Conservation (phyloP, 1,140 invertebrate species). For the Penaeus japonicus region DNA sequence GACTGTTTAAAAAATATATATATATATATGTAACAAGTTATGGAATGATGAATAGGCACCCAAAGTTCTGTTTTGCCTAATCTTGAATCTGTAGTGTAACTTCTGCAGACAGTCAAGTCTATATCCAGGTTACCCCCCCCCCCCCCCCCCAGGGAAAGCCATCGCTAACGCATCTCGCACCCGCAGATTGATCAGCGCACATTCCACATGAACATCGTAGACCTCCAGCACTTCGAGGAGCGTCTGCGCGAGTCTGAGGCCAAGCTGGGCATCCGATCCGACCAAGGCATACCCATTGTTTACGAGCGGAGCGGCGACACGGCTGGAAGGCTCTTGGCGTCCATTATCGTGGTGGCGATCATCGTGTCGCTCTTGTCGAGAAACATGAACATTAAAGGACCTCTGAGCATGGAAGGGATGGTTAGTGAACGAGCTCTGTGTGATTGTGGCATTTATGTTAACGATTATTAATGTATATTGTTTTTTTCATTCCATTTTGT, state of each 20-base stretch:
- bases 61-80: too few species aligned
- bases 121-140: too few species aligned
- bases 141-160: too few species aligned
- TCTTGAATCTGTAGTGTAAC: too few species aligned
- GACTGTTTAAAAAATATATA: neutral
- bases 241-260: conserved; percentile 83
- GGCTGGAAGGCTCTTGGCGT: conserved; percentile 75
- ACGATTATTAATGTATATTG: neutral
- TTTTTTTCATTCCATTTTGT: neutral
- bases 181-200: conserved; percentile 71
- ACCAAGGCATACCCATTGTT: conserved; percentile 77
- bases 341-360: conserved; percentile 73
- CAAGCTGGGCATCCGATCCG: conserved; percentile 72
- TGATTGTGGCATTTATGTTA: neutral
- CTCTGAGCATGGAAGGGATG: conserved; percentile 78
- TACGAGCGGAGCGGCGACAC: conserved; percentile 80
- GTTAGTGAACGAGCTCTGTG: conserved; percentile 74
- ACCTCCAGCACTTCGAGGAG: conserved; percentile 84
- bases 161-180: neutral
- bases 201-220: conserved; percentile 84
- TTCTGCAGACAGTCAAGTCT: too few species aligned
- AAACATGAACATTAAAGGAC: conserved; percentile 73
- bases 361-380: conserved; percentile 73
- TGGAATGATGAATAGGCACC: neutral
- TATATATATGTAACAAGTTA: neutral